Conservation (phyloP, 2,888 invertebrate genomes). For the Caenorhabditis japonica region DNA sequence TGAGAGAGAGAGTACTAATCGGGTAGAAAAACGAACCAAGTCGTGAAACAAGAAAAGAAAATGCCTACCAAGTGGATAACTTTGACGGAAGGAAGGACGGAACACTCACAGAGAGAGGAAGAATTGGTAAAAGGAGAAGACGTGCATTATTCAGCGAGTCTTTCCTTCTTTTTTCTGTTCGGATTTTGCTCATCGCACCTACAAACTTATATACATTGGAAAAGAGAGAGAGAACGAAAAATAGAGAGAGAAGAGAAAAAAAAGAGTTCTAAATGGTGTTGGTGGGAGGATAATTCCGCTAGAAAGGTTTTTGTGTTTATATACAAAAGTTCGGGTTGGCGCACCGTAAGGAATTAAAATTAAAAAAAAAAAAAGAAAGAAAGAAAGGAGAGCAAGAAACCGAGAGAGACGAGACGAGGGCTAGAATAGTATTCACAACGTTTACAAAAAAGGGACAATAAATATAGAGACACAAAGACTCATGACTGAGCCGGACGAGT, state of each 20-base stretch:
- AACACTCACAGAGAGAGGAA: too few relatives aligned
- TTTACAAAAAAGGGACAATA: slow-evolving; percentile 38
- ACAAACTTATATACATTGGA: slow-evolving; percentile 34
- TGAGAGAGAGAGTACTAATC: too few relatives aligned
- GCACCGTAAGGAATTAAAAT: slow-evolving; percentile 27
- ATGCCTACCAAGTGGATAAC: slow-evolving; percentile 24
- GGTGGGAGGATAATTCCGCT: slow-evolving; percentile 15
- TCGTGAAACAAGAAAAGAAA: slow-evolving; percentile 12
- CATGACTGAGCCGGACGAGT: slow-evolving; percentile 54
- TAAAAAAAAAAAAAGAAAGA: too few relatives aligned
- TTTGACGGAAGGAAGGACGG: not conserved
- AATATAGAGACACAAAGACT: slow-evolving; percentile 14
- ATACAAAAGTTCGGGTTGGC: slow-evolving; percentile 28
- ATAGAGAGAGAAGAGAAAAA: not conserved
- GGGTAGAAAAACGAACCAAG: slow-evolving; percentile 9
- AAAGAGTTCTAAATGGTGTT: not conserved
- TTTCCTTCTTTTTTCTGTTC: slow-evolving; percentile 16
- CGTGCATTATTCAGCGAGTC: slow-evolving; percentile 9
- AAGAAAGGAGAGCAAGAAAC: slow-evolving; percentile 3
- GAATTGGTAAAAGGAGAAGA: not conserved
- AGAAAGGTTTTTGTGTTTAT: slow-evolving; percentile 34
- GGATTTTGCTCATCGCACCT: slow-evolving; percentile 32
- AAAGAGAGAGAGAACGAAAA: not conserved
- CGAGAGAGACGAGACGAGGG: too few relatives aligned
- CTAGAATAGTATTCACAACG: slow-evolving; percentile 43